phyloP scores from a whole-genome alignment of 2,797 vertebrate species.

The Amphiprion clarkii region DNA sequence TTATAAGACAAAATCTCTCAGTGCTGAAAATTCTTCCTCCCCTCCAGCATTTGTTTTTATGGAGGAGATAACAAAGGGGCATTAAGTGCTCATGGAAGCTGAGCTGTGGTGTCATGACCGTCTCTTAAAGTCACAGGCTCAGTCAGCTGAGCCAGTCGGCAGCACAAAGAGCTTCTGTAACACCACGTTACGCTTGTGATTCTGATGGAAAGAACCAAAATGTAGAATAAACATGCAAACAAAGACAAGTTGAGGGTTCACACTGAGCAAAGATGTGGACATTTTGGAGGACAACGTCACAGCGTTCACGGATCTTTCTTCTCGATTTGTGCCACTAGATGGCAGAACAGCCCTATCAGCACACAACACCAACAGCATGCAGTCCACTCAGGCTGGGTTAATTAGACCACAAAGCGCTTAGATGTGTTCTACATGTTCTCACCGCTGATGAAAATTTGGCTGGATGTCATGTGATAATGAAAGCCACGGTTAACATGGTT shows the following conservation, averaged over 20 bases:
- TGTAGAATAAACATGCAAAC: not conserved
- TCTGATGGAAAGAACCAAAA: not conserved
- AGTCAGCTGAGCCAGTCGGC: slow-evolving; percentile 51
- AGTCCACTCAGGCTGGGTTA: slow-evolving; percentile 13
- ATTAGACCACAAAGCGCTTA: slow-evolving; percentile 10
- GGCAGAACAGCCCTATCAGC: slow-evolving; percentile 35
- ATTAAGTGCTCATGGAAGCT: slow-evolving; percentile 41
- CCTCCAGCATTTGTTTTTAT: slow-evolving; percentile 46
- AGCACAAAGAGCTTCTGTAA: slow-evolving; percentile 41
- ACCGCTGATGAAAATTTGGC: slow-evolving; percentile 11
- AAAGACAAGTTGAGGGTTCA: not conserved
- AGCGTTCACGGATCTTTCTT: not conserved
- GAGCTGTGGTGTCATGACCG: slow-evolving; percentile 14
- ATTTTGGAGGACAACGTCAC: not conserved
- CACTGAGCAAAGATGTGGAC: not conserved
- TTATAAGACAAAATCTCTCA: slow-evolving; percentile 24
- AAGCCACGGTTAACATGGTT: not conserved
- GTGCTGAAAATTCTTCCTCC: slow-evolving; percentile 10
- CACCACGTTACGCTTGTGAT: not conserved
- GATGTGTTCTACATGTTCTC: slow-evolving; percentile 25
- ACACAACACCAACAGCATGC: not conserved
- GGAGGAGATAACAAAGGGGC: slow-evolving; percentile 60
- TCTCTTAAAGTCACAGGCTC: slow-evolving; percentile 52
- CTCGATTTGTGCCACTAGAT: slow-evolving; percentile 57
- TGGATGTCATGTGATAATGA: slow-evolving; percentile 5